These are phyloP conservation scores for Cryptotermes secundus DNA, from an alignment of 1,140 invertebrate genomes.

Conservation along the genomic window DNA sequence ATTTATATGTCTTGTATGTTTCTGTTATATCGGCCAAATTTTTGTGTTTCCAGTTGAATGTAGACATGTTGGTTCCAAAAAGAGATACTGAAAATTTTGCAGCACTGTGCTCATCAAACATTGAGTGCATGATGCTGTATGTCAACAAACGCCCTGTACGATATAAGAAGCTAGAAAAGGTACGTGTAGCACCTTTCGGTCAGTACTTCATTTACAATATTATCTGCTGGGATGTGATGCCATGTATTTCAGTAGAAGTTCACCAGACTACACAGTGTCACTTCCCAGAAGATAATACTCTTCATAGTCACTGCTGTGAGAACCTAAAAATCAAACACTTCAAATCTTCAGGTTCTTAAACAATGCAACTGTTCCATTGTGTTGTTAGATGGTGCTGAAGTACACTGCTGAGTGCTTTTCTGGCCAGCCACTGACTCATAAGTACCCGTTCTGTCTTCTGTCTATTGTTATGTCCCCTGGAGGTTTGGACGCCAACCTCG, in stretches of 20 bases:
- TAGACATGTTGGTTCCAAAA: slow-evolving; percentile 54
- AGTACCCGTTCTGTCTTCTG: slow-evolving; percentile 52
- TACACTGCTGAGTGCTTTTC: slow-evolving; percentile 22
- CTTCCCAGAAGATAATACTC: too few species aligned
- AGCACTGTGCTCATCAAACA: slow-evolving; percentile 43
- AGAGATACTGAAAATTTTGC: slow-evolving; percentile 45
- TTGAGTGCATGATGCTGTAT: slow-evolving; percentile 47
- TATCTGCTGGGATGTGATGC: too few species aligned
- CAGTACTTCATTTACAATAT: background rate
- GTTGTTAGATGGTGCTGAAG: slow-evolving; percentile 19
- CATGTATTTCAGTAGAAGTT: too few species aligned
- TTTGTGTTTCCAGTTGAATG: slow-evolving; percentile 42
- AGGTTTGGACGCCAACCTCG: slow-evolving; percentile 62
- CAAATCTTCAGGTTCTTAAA: background rate
- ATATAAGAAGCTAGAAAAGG: slow-evolving; percentile 59
- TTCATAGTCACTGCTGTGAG: too few species aligned
- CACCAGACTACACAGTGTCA: too few species aligned
- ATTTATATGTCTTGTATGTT: too few species aligned
- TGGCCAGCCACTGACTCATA: slow-evolving; percentile 39
- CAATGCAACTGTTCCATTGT: background rate
- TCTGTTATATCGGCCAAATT: background rate
- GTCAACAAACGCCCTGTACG: slow-evolving; percentile 61
- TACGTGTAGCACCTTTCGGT: slow-evolving; percentile 40
- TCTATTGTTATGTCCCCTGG: slow-evolving; percentile 50
- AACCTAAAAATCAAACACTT: too few species aligned